phyloP scores from a whole-genome alignment of 2,113 vertebrate genomes.

The Raphicerus campestris region DNA sequence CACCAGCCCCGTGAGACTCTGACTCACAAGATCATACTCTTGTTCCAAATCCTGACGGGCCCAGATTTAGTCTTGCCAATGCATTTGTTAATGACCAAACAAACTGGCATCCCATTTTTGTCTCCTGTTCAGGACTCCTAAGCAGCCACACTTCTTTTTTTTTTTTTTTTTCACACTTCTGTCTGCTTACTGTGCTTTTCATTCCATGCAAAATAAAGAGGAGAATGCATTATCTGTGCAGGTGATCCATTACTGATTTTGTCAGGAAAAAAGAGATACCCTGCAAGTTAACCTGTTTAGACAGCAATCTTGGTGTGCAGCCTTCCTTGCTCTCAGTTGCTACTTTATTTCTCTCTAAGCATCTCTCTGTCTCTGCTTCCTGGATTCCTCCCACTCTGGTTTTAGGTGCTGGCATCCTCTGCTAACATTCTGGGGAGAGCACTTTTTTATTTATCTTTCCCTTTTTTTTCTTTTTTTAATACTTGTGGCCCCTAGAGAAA shows the following conservation, averaged over 20 bases:
- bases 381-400: background rate
- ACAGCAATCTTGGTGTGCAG: background rate
- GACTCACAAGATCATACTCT: background rate
- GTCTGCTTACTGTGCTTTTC: constrained; percentile 14
- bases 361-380: background rate
- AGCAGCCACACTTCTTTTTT: background rate
- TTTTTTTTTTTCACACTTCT: too few species aligned
- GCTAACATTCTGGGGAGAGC: constrained; percentile 22
- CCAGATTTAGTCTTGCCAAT: background rate
- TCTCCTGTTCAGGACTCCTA: background rate
- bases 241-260: background rate
- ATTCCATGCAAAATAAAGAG: background rate
- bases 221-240: background rate
- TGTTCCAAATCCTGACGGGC: background rate
- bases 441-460: background rate
- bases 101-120: background rate
- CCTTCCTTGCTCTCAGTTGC: background rate
- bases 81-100: background rate
- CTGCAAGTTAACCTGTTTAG: background rate
- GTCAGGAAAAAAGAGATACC: background rate
- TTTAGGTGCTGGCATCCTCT: constrained; percentile 41
- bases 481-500: constrained; percentile 3
- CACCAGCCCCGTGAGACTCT: background rate
- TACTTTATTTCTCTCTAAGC: background rate
- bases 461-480: background rate